A percentile compares a stretch with the other conserved stretches of the same genome.
Conservation (phyloP, 2,888 invertebrate genomes). For the Drosophila paucipuncta region DNA sequence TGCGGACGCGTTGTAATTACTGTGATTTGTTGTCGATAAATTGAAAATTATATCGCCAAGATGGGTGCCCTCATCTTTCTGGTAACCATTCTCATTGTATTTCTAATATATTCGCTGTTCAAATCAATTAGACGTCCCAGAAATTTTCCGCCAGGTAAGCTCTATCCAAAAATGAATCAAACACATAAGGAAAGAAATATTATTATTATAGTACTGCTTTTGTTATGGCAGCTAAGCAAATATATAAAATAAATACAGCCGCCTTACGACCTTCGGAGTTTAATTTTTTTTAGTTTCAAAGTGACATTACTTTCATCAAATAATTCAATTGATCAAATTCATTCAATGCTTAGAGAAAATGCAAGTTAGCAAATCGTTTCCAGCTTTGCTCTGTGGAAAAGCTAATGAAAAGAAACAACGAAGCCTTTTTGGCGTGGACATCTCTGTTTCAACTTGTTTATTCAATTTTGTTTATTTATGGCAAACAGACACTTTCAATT, state of each 20-base stretch:
- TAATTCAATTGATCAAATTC: slow-evolving; percentile 23
- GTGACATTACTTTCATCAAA: slow-evolving; percentile 25
- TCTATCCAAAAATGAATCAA: background rate
- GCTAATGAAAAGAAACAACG: background rate
- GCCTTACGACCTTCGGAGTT: background rate
- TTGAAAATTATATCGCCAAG: slow-evolving; percentile 10
- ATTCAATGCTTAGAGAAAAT: slow-evolving; percentile 9
- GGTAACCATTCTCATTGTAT: slow-evolving; percentile 60
- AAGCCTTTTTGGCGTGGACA: background rate
- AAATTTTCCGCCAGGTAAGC: slow-evolving; percentile 83
- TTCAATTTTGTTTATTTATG: slow-evolving; percentile 9
- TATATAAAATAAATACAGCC: background rate
- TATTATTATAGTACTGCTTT: background rate
- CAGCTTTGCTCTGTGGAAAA: background rate
- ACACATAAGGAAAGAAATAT: background rate
- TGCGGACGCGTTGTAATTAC: slow-evolving; percentile 36
- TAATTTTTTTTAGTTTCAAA: background rate
- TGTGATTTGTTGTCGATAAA: background rate
- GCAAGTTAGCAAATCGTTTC: slow-evolving; percentile 9
- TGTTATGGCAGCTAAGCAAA: background rate
- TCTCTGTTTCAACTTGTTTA: background rate
- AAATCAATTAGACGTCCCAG: slow-evolving; percentile 73
- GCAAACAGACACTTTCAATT: background rate
- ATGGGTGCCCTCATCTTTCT: slow-evolving; percentile 77
- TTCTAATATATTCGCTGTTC: slow-evolving; percentile 66